phyloP scores from a whole-genome alignment of 2,888 invertebrate genomes.

The Carabus problematicus region DNA sequence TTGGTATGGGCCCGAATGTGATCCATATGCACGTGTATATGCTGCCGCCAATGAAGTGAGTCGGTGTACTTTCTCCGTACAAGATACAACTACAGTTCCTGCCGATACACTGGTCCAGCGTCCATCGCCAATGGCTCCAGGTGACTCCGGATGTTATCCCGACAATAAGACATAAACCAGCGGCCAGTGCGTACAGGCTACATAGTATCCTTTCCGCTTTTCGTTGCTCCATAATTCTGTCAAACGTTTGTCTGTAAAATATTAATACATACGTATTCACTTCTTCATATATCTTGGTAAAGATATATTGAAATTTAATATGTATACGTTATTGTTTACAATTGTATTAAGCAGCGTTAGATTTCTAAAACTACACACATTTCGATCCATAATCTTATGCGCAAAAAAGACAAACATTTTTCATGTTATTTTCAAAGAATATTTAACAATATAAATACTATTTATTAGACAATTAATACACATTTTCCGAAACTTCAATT shows the following conservation, averaged over 20 bases:
- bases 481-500: no score
- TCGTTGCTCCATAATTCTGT: conserved; percentile 52
- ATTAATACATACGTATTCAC: neutral
- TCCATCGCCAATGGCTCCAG: conserved; percentile 73
- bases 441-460: no score
- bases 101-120: conserved; percentile 68
- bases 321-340: no score
- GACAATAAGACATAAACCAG: conserved; percentile 52
- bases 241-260: neutral
- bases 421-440: no score
- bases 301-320: no score
- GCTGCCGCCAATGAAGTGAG: conserved; percentile 63
- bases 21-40: conserved; percentile 66
- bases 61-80: conserved; percentile 67
- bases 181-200: conserved; percentile 52
- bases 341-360: no score
- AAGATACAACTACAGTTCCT: conserved; percentile 75
- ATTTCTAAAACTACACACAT: no score
- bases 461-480: no score
- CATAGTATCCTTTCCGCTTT: conserved; percentile 53
- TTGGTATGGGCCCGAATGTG: conserved; percentile 71
- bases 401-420: no score
- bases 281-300: no score
- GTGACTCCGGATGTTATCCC: conserved; percentile 67
- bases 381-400: no score